Evolutionary conservation across 2,888 invertebrate species (phyloP), one percentile per base, ranked within the genome.

Genomic region (Anaspis maculata): DNA sequence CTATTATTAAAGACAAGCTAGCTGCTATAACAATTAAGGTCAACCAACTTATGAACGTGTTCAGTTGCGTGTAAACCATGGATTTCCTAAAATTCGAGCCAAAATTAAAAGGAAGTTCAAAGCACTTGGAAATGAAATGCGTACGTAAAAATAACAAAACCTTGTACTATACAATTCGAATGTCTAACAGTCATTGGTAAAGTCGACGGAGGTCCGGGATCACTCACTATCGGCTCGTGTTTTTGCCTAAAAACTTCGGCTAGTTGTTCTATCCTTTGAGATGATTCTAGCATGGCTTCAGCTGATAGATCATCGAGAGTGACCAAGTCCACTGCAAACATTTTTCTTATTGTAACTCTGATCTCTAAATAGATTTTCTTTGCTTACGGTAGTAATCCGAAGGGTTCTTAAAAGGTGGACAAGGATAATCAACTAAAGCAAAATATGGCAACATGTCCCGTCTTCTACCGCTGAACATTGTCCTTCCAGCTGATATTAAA

Each of bases 341-440:
- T 19, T 19, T 19, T 9, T 9, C 6, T 24, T 4, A 10, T 24
- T 24, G n/a, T n/a, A n/a, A n/a, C n/a, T n/a, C n/a, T n/a, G n/a
- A n/a, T n/a, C n/a, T n/a, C n/a, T n/a, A n/a, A n/a, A n/a, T 24
- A 10, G 12, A 27, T 5, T 39, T 24, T 39, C 19, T 12, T 34
- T 24, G 74, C 83, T 79, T 69, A 89, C 88, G 72, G 62, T 95
- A 95, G 62, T 95, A 95, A 69, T 95, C 95, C 0, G 92, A 91
- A 29, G 94, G 94, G 61, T 95, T 95, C 67, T 95, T 95, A 64
- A 87, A 94, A 1, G 91, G 86, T 9, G 95, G 95, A 64, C 94
- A 95, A 2, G 94, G 92, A 68, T 91, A 95, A 56, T 94, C 92
- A 3, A 82, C 77, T 40, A 71, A 58, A 3, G 70, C 86, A 69